phyloP scores from a whole-genome alignment of 1,140 invertebrate genomes.

The Acromyrmex echinatior region DNA sequence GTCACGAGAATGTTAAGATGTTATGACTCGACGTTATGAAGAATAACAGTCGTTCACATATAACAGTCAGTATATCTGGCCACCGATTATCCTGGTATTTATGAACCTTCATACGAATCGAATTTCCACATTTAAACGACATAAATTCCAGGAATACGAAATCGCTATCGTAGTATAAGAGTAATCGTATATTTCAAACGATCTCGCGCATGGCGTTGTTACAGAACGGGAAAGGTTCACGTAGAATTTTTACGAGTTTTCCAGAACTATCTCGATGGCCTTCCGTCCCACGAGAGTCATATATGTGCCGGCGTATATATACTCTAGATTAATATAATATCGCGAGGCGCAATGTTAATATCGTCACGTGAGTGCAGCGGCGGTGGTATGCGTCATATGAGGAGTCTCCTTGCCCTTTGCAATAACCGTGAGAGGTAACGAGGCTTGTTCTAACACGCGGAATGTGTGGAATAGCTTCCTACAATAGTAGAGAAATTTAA shows the following conservation, averaged over 20 bases:
- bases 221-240: conserved; percentile 26
- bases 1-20: not conserved
- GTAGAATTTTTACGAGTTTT: conserved; percentile 65
- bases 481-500: conserved; percentile 70
- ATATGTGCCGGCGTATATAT: conserved; percentile 16
- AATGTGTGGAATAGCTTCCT: conserved; percentile 56
- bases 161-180: conserved; percentile 12
- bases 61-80: not conserved
- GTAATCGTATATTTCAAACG: conserved; percentile 39
- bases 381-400: conserved; percentile 76
- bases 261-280: conserved; percentile 35
- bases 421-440: conserved; percentile 78
- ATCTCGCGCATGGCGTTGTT: conserved; percentile 41
- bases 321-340: conserved; percentile 74
- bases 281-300: not conserved
- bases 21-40: not conserved
- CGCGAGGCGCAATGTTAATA: conserved; percentile 77
- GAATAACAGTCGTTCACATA: not conserved
- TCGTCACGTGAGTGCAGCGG: conserved; percentile 66
- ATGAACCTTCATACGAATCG: conserved; percentile 12
- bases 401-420: conserved; percentile 58
- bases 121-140: conserved; percentile 26
- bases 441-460: conserved; percentile 63
- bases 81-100: conserved; percentile 50
- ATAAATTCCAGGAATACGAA: conserved; percentile 49